Base-by-base conservation (phyloP, 2,113 vertebrate genomes). In the Platichthys stellatus region DNA sequence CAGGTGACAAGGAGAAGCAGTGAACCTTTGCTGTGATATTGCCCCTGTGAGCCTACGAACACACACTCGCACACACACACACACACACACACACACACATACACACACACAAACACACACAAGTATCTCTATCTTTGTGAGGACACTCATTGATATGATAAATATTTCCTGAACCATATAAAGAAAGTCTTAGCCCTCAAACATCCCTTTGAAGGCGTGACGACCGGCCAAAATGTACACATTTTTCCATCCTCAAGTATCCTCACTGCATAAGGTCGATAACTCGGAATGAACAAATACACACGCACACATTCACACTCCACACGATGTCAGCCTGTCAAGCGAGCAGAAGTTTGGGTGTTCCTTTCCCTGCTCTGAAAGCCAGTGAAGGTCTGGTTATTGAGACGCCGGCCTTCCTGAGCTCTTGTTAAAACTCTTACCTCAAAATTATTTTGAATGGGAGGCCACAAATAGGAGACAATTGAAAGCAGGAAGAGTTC, bases 1-100 rank as follows among this genome's bases (percentile, higher is more conserved):
- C 87, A 91, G 91, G 88, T 91, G 90, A 93, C 87, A 88, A 83
- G 86, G 88, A 89, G 91, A 91, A 75, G 89, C 88, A 85, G 74
- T 90, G 89, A 92, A 91, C 90, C 90, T 89, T 90, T 84, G 70
- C 88, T 73, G 74, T 74, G 79, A 89, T 88, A 86, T 86, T 74
- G 85, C 63, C 76, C 84, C 73, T 62, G 75, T 78, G 87, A 89
- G 78, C 74, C 7, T 43, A 49, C 24, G 61, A 64, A 63, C 40
- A 47, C 53, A 63, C 78, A 51, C 58, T 43, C 72, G 60, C 68
- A 53, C 49, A 11, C 53, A 51, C 73, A 54, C 26, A 71, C 57
- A 71, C 63, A 66, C 40, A 18, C 31, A 75, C 61, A 69, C 51
- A 53, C 26, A 65, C 43, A 63, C 45, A 31, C n/a, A 57, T 56